Percentiles rank a stretch among this genome's conserved stretches.
Evolutionary conservation across 2,888 invertebrate species (phyloP).

Genomic region (Tigriopus californicus): DNA sequence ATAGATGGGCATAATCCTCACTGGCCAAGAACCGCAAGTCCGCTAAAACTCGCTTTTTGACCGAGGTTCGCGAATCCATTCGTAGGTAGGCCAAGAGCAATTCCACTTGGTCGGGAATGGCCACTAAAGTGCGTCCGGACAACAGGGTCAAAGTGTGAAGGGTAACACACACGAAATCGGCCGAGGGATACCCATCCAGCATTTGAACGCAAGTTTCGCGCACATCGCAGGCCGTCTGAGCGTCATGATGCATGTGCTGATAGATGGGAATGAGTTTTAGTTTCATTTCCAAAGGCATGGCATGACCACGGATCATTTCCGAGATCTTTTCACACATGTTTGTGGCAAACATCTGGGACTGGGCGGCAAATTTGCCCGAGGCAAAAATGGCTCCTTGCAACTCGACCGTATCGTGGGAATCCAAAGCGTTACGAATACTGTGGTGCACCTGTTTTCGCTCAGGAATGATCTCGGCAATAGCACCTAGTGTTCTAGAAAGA

Average conservation of each 20-base stretch:
- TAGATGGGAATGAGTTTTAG: conserved; percentile 72
- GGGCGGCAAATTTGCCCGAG: conserved; percentile 78
- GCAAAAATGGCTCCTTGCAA: conserved; percentile 91
- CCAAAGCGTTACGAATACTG: conserved; percentile 69
- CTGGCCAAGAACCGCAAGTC: conserved; percentile 47
- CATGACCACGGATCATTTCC: conserved; percentile 80
- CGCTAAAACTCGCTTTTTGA: conserved; percentile 45
- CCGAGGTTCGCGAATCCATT: conserved; percentile 46
- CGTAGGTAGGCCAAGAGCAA: conserved; percentile 46
- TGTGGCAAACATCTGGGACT: conserved; percentile 84
- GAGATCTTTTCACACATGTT: conserved; percentile 88
- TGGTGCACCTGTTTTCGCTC: conserved; percentile 90
- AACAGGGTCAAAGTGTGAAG: conserved; percentile 69
- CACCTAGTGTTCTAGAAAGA: conserved; percentile 50
- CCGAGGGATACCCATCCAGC: conserved; percentile 54
- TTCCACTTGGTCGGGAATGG: conserved; percentile 65
- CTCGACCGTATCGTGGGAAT: conserved; percentile 87
- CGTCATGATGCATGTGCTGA: conserved; percentile 77
- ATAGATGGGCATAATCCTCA: conserved; percentile 51
- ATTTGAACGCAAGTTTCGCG: conserved; percentile 18
- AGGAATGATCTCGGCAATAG: conserved; percentile 77
- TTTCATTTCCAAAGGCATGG: conserved; percentile 79
- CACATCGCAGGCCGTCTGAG: conserved; percentile 50
- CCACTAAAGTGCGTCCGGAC: conserved; percentile 68
- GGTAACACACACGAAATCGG: conserved; percentile 59